phyloP scores from a whole-genome alignment of 2,113 vertebrate genomes.

The Spheniscus mendiculus region DNA sequence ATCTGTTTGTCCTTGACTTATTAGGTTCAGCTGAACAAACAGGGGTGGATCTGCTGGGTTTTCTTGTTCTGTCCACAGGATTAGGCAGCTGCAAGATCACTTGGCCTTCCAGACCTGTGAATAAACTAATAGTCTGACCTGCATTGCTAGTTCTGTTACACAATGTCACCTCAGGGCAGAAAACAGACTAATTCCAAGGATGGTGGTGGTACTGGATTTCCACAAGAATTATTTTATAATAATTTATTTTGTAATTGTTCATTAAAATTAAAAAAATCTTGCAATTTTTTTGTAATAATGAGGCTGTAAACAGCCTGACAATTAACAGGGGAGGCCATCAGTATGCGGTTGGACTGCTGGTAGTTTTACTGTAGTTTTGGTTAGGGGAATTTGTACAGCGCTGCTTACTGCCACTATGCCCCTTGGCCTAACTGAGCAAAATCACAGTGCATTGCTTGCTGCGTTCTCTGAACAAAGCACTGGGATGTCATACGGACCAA shows the following conservation, averaged over 20 bases:
- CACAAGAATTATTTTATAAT: neutral
- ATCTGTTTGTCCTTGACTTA: neutral
- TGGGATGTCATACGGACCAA: rapidly evolving
- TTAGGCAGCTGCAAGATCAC: neutral
- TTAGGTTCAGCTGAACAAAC: neutral
- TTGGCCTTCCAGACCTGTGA: neutral
- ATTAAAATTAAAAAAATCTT: neutral
- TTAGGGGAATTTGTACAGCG: neutral
- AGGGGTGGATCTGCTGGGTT: neutral
- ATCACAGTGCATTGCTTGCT: neutral
- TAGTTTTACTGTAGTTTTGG: neutral
- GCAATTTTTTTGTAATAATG: neutral
- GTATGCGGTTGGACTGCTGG: neutral
- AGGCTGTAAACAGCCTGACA: neutral
- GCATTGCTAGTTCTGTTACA: neutral
- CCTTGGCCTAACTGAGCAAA: neutral
- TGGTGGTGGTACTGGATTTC: neutral
- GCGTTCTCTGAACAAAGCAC: neutral
- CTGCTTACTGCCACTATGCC: neutral
- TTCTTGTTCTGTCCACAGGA: neutral
- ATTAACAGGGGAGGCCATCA: neutral
- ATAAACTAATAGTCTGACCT: neutral
- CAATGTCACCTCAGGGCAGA: neutral
- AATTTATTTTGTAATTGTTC: neutral
- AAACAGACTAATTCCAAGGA: neutral